Percentiles rank a stretch among this genome's conserved stretches.
These are phyloP conservation scores for Cochlearius cochlearius DNA, from an alignment of 2,113 vertebrate genomes.

Conservation along the genomic window DNA sequence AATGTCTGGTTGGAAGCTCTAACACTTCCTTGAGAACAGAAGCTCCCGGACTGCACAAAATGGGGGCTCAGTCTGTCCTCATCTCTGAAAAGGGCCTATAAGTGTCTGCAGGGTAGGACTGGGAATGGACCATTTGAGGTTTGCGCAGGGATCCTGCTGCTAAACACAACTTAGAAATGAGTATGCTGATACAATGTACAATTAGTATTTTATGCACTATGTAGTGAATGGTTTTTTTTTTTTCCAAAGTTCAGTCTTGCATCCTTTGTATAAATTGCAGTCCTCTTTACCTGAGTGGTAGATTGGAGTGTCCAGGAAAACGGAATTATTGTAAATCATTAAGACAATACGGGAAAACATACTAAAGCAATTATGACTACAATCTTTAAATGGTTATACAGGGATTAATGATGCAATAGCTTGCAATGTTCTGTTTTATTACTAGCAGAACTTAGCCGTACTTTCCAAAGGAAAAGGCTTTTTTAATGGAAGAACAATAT, in stretches of 20 bases:
- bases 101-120: background rate
- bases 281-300: background rate
- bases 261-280: background rate
- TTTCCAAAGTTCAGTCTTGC: background rate
- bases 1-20: background rate
- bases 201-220: background rate
- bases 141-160: background rate
- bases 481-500: conserved; percentile 35
- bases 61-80: background rate
- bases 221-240: background rate
- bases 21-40: background rate
- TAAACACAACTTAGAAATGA: background rate
- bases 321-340: background rate
- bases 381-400: conserved; percentile 38
- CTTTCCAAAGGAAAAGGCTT: conserved; percentile 33
- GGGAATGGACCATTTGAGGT: background rate
- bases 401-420: conserved; percentile 41
- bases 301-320: background rate
- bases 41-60: background rate
- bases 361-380: conserved; percentile 38
- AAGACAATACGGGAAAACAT: conserved; percentile 11
- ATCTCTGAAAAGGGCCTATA: background rate
- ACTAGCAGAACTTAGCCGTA: conserved; percentile 36
- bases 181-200: background rate
- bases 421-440: conserved; percentile 46